Conservation (phyloP, 2,888 invertebrate species). For the Malthinus seriepunctatus region DNA sequence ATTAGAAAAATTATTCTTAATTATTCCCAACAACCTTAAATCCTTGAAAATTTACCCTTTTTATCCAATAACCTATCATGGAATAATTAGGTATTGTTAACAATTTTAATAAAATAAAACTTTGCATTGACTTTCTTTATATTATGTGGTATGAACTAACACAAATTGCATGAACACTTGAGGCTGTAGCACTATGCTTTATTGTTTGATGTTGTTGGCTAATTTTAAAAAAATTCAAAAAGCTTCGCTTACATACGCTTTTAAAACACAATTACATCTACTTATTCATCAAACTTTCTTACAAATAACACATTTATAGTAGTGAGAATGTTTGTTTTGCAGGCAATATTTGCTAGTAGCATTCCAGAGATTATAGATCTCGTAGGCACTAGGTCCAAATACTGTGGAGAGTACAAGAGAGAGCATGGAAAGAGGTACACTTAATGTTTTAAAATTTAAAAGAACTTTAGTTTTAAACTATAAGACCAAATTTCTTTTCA, state of each 20-base stretch:
- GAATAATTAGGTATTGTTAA: slow-evolving; percentile 37
- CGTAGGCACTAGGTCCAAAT: slow-evolving; percentile 99
- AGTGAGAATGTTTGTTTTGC: slow-evolving; percentile 66
- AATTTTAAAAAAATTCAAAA: neutral
- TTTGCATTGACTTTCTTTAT: slow-evolving; percentile 24
- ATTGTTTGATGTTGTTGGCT: slow-evolving; percentile 26
- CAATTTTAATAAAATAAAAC: slow-evolving; percentile 11
- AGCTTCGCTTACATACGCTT: slow-evolving; percentile 14
- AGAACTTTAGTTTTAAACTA: slow-evolving; percentile 20
- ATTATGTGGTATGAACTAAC: slow-evolving; percentile 18
- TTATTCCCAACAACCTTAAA: slow-evolving; percentile 9
- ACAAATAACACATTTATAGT: slow-evolving; percentile 34
- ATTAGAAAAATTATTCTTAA: slow-evolving; percentile 16
- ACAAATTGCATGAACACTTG: slow-evolving; percentile 25
- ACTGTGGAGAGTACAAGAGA: slow-evolving; percentile 99
- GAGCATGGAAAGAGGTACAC: slow-evolving; percentile 98
- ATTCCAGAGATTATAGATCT: slow-evolving; percentile 99
- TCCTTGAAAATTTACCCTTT: slow-evolving; percentile 18
- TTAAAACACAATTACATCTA: slow-evolving; percentile 8
- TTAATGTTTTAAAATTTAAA: slow-evolving; percentile 20
- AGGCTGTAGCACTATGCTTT: slow-evolving; percentile 33
- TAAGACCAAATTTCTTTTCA: slow-evolving; percentile 15
- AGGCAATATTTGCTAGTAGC: slow-evolving; percentile 99
- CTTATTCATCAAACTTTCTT: slow-evolving; percentile 8
- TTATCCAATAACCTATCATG: slow-evolving; percentile 31